phyloP scores from a whole-genome alignment of 2,113 vertebrate species.

The Melanotaenia duboulayi region DNA sequence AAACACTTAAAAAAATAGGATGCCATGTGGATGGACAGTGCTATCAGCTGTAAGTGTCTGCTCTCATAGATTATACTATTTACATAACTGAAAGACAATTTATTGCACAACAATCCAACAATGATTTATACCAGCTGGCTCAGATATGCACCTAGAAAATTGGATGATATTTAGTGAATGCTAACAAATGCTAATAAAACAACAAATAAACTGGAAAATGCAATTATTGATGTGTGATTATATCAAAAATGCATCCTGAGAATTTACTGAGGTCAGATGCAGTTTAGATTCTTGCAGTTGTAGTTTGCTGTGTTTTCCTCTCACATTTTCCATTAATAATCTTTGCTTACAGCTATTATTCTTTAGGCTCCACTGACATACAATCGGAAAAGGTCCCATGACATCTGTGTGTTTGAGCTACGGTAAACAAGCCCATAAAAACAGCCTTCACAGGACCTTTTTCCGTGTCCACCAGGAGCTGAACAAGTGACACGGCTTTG shows the following conservation, averaged over 20 bases:
- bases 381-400: constrained; percentile 27
- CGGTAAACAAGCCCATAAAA: constrained; percentile 31
- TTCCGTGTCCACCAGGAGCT: constrained; percentile 58
- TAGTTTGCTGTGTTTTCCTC: neutral
- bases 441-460: constrained; percentile 45
- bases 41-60: neutral
- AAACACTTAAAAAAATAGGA: neutral
- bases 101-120: neutral
- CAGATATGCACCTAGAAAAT: neutral
- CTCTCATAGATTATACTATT: neutral
- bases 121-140: neutral
- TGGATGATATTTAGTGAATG: neutral
- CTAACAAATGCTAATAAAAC: no score
- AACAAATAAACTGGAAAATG: neutral
- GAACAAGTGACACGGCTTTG: constrained; percentile 64
- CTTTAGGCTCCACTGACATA: constrained; percentile 12
- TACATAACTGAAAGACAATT: neutral
- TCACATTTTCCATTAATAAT: neutral
- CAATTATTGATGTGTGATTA: neutral
- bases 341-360: neutral
- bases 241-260: neutral
- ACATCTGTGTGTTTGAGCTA: constrained; percentile 50
- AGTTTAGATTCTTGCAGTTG: neutral
- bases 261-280: neutral
- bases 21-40: neutral